Evolutionary conservation across 2,888 invertebrate genomes (phyloP).

Genomic region (Anoncus sp.): DNA sequence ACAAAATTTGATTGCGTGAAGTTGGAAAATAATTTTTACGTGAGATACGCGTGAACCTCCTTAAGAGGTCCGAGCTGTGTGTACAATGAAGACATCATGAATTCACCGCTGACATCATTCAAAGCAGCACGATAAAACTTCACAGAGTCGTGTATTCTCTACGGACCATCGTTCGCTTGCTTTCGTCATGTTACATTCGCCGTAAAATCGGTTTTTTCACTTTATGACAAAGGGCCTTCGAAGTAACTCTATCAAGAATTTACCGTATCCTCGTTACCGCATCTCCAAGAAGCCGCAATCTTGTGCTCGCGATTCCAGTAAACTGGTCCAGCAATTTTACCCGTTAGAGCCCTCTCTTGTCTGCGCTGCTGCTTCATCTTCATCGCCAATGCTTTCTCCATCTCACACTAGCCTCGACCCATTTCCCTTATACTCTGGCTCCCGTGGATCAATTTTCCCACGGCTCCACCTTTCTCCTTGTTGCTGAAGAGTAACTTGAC

Average conservation of each 20-base stretch:
- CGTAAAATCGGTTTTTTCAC: background rate
- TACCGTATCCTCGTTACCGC: slow-evolving; percentile 6
- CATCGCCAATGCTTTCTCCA: slow-evolving; percentile 24
- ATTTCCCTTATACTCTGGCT: background rate
- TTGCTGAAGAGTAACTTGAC: slow-evolving; percentile 10
- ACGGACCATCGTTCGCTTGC: slow-evolving; percentile 2
- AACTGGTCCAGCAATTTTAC: slow-evolving; percentile 28
- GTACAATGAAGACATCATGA: background rate
- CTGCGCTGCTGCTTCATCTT: slow-evolving; percentile 4
- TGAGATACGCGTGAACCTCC: too few species aligned
- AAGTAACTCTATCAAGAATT: slow-evolving; percentile 36
- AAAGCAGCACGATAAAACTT: background rate
- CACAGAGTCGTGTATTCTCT: background rate
- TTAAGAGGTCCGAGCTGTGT: too few species aligned
- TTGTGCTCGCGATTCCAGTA: slow-evolving; percentile 7
- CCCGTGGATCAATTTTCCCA: slow-evolving; percentile 9
- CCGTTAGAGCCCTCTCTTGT: background rate
- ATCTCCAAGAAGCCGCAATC: slow-evolving; percentile 35
- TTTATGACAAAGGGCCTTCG: slow-evolving; percentile 3
- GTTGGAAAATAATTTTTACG: too few species aligned
- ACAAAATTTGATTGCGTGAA: too few species aligned
- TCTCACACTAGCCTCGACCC: background rate
- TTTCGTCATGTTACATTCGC: background rate
- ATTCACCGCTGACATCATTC: background rate
- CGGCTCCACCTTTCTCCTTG: background rate